These are phyloP conservation scores for Lobophora halterata DNA, from an alignment of 2,888 invertebrate genomes.

Conservation along the genomic window DNA sequence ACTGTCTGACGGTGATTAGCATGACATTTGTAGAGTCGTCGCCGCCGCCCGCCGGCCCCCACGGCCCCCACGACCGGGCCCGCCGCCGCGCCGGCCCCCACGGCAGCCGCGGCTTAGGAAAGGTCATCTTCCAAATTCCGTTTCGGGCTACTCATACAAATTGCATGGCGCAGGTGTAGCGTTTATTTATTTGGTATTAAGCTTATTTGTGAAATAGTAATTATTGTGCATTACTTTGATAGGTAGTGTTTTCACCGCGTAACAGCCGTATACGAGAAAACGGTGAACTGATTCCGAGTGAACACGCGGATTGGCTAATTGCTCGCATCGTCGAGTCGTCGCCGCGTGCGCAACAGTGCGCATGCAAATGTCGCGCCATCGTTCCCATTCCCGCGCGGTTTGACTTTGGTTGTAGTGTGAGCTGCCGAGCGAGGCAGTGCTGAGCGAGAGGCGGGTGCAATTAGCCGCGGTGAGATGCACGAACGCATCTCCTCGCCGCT, in stretches of 20 bases:
- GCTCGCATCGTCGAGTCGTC: no score
- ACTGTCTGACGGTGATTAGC: not conserved
- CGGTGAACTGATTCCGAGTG: no score
- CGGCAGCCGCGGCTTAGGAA: constrained; percentile 18
- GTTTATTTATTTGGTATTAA: not conserved
- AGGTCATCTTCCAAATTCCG: constrained; percentile 23
- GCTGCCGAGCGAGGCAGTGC: no score
- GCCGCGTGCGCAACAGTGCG: not conserved
- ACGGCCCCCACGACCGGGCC: constrained; percentile 17
- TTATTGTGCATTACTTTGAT: not conserved
- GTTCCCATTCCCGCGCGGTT: constrained; percentile 6
- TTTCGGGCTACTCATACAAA: constrained; percentile 7
- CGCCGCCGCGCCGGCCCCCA: constrained; percentile 4
- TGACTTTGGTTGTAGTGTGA: not conserved
- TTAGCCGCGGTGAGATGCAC: constrained; percentile 18
- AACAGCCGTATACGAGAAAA: no score
- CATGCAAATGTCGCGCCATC: constrained; percentile 15
- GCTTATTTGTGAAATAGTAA: no score
- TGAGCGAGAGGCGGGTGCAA: constrained; percentile 8
- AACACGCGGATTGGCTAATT: no score
- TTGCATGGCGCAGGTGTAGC: constrained; percentile 6
- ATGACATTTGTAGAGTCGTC: constrained; percentile 19
- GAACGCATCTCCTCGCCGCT: constrained; percentile 8
- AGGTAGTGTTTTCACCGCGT: no score
- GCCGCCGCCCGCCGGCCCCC: constrained; percentile 1